These are phyloP conservation scores for Syngnathus scovelli DNA, from an alignment of 2,113 vertebrate genomes.

Conservation along the genomic window DNA sequence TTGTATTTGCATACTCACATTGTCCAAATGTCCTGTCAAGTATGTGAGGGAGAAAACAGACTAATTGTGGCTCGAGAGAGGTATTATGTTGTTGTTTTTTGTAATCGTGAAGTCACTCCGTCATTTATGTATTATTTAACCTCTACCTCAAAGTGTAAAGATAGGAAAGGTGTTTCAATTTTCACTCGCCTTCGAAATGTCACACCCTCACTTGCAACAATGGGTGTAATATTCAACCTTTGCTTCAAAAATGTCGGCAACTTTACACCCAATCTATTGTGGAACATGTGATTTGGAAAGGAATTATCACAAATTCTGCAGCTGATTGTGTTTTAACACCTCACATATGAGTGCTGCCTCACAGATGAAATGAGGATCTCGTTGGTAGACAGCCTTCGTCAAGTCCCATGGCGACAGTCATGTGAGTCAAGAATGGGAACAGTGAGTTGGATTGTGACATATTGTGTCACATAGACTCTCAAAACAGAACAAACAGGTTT, in stretches of 20 bases:
- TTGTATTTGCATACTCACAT: constrained; percentile 32
- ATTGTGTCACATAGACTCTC: constrained; percentile 4
- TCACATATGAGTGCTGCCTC: constrained; percentile 38
- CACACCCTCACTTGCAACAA: constrained; percentile 41
- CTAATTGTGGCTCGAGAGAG: constrained; percentile 18
- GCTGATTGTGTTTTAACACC: constrained; percentile 40
- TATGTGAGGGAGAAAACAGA: constrained; percentile 49
- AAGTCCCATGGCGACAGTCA: constrained; percentile 48
- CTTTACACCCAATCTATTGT: constrained; percentile 38
- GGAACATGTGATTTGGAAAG: constrained; percentile 19
- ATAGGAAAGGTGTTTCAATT: constrained; percentile 56
- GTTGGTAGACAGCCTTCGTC: constrained; percentile 49
- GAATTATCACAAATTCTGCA: constrained; percentile 17
- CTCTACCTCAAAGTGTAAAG: constrained; percentile 33
- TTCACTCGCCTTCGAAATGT: constrained; percentile 55
- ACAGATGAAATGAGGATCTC: constrained; percentile 41
- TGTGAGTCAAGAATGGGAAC: constrained; percentile 40
- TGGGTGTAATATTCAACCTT: constrained; percentile 47
- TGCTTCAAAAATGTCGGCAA: constrained; percentile 52
- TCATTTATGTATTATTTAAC: constrained; percentile 56
- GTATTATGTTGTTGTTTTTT: constrained; percentile 27
- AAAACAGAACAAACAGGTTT: too few relatives aligned
- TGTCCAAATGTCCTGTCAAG: constrained; percentile 57
- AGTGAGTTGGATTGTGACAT: constrained; percentile 45
- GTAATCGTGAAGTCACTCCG: constrained; percentile 41